These are phyloP conservation scores for Athripsodes cinereus DNA, from an alignment of 2,888 invertebrate genomes.

Conservation along the genomic window DNA sequence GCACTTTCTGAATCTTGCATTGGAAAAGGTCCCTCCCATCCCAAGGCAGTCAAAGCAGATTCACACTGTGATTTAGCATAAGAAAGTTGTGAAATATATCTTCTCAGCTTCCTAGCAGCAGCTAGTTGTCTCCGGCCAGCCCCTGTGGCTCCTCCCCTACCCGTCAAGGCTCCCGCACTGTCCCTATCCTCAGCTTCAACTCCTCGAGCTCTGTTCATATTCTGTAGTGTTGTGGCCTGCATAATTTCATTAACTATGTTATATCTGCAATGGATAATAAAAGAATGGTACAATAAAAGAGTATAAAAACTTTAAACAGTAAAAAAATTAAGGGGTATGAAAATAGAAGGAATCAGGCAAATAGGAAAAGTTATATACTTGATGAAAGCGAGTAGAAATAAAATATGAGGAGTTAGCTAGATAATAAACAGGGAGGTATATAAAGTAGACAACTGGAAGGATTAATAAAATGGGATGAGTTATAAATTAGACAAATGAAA, in stretches of 20 bases:
- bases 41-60: slow-evolving; percentile 63
- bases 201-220: slow-evolving; percentile 80
- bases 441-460: no score
- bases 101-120: slow-evolving; percentile 74
- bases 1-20: slow-evolving; percentile 43
- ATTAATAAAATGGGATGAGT: no score
- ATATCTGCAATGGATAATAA: slow-evolving; percentile 46
- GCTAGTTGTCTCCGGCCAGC: slow-evolving; percentile 69
- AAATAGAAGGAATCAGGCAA: not conserved
- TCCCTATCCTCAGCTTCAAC: slow-evolving; percentile 53
- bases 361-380: not conserved
- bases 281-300: no score
- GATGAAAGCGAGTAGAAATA: no score
- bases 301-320: no score
- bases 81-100: slow-evolving; percentile 77
- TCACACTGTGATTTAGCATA: slow-evolving; percentile 79
- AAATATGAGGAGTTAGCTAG: no score
- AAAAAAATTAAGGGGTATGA: no score
- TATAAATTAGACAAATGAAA: no score
- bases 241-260: slow-evolving; percentile 89
- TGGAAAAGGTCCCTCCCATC: slow-evolving; percentile 70
- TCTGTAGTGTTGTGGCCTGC: slow-evolving; percentile 89
- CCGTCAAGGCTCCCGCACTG: slow-evolving; percentile 42
- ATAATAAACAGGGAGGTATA: no score
- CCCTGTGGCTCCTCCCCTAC: slow-evolving; percentile 42